Evolutionary conservation across 2,113 vertebrate genomes (phyloP).

Genomic region (Diphyllodes magnificus): DNA sequence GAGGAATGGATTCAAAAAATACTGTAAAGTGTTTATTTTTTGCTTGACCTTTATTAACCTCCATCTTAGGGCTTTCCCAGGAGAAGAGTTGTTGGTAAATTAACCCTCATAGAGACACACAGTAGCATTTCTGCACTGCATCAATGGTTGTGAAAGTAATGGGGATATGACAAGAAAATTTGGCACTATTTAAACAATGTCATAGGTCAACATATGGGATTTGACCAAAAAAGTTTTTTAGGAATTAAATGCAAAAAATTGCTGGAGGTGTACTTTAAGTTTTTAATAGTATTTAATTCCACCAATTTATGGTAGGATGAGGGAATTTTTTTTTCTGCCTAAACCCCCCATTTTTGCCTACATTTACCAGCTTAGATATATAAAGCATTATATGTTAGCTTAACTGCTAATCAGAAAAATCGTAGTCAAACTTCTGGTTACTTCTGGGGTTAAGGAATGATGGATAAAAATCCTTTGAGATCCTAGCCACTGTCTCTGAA

Average conservation of each 20-base stretch:
- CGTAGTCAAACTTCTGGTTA: background rate
- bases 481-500: background rate
- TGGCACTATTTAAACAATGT: conserved; percentile 73
- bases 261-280: conserved; percentile 31
- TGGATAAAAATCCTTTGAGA: conserved; percentile 1
- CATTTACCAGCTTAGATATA: conserved; percentile 27
- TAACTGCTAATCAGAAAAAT: conserved; percentile 45
- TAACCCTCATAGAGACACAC: conserved; percentile 80
- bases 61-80: conserved; percentile 84
- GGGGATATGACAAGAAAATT: conserved; percentile 84
- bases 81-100: conserved; percentile 83
- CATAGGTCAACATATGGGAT: conserved; percentile 75
- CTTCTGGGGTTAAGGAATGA: background rate
- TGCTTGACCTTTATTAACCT: conserved; percentile 98
- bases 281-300: conserved; percentile 50
- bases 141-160: conserved; percentile 76
- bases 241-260: conserved; percentile 58
- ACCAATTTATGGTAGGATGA: background rate
- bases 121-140: conserved; percentile 77
- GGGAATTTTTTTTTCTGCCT: background rate
- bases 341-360: background rate
- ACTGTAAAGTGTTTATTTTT: conserved; percentile 98
- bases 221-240: conserved; percentile 61
- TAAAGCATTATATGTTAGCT: background rate
- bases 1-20: conserved; percentile 92